These are phyloP conservation scores for Drosophila nigritarsus DNA, from an alignment of 2,888 invertebrate genomes.

Conservation along the genomic window DNA sequence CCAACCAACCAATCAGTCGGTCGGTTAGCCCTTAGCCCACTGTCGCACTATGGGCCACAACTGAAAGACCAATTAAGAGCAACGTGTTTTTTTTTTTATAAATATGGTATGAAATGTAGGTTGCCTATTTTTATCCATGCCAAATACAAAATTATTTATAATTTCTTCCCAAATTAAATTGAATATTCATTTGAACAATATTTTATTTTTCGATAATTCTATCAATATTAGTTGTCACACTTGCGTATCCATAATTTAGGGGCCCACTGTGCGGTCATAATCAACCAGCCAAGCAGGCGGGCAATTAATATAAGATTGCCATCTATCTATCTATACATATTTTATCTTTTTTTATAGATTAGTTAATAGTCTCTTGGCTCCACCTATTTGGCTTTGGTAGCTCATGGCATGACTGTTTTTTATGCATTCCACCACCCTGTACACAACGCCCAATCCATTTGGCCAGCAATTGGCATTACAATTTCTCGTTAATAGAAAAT, in stretches of 20 bases:
- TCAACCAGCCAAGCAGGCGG: conserved; percentile 31
- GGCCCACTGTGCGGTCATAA: conserved; percentile 32
- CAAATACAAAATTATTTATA: background rate
- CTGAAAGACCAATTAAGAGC: background rate
- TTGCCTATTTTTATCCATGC: background rate
- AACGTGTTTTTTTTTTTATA: background rate
- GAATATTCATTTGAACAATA: background rate
- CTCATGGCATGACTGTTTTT: conserved; percentile 45
- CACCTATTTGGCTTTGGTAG: conserved; percentile 12
- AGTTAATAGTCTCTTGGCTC: conserved; percentile 25
- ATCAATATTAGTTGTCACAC: background rate
- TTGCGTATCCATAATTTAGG: background rate
- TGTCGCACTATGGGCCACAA: conserved; percentile 35
- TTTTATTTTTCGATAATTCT: background rate
- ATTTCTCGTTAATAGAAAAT: conserved; percentile 70
- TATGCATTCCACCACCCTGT: conserved; percentile 51
- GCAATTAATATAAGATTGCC: conserved; percentile 77
- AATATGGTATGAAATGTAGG: background rate
- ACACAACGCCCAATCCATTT: background rate
- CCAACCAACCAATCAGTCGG: conserved; percentile 13
- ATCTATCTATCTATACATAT: conserved; percentile 49
- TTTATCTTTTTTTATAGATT: conserved; percentile 15
- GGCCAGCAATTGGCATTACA: conserved; percentile 66
- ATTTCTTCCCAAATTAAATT: background rate
- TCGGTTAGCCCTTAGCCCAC: conserved; percentile 34